Base-by-base conservation (phyloP, 2,113 vertebrate species). In the Otus sunia region DNA sequence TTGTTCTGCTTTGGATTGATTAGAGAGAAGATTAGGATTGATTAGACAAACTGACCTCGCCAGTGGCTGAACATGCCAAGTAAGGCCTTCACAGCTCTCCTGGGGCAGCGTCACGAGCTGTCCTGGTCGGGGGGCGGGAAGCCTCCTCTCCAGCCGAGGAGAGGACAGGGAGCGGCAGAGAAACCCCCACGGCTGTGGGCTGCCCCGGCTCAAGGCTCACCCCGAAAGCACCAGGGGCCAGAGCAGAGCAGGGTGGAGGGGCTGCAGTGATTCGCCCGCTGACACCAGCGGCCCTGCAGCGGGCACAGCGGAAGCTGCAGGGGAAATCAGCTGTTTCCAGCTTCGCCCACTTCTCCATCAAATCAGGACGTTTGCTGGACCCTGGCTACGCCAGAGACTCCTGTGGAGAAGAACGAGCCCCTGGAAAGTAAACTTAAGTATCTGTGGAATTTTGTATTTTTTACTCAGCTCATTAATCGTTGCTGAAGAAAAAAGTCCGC, bases 381-480 rank as follows among this genome's bases (percentile, higher is more conserved):
- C 30, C 7, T 1, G 55, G 58, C 36, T 18, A n/a, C 66, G 66
- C 86, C 69, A 16, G 43, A 53, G 77, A 12, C 39, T 64, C 73
- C 92, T 11, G 20, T 5, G 9, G 81, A 94, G 81, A 95, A 53
- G 63, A 93, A 63, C 58, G 66, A 90, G 72, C 86, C 82, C 82
- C 88, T 90, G 58, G 92, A 84, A 97, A 96, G 63, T 10, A 67
- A 95, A 94, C 79, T 77, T 80, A 95, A 96, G 32, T 53, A 71
- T 53, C 95, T 85, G 79, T 96, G 86, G 95, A 94, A 96, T 93
- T 81, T 23, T 64, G 49, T 74, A 83, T 92, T 96, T 93, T 82
- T 94, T 95, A 92, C 79, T 56, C 62, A 77, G 94, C 90, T 94
- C 91, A 90, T 97, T 96, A 95, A 96, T 96, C 95, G 94, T 63